A percentile compares a stretch with the other conserved stretches of the same genome.
phyloP scores from a whole-genome alignment of 2,888 invertebrate species.

The Archips xylosteana region DNA sequence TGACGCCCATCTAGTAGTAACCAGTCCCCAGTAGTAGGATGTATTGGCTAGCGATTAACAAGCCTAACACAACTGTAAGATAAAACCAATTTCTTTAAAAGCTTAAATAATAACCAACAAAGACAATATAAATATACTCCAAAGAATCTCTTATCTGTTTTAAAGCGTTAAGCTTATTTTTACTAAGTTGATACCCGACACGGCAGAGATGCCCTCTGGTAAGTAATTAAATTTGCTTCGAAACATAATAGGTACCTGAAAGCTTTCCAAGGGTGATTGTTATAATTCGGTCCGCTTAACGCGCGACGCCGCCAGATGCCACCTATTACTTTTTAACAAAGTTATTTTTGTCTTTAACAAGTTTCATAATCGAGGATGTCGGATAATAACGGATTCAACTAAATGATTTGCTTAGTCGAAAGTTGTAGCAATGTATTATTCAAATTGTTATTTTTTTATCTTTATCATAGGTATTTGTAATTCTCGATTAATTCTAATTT shows the following conservation, averaged over 20 bases:
- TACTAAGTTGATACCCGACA: slow-evolving; percentile 21
- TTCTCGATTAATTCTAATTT: no score
- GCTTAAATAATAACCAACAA: slow-evolving; percentile 26
- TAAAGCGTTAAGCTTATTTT: slow-evolving; percentile 27
- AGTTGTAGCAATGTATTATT: not conserved
- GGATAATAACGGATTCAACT: not conserved
- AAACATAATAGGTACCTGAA: slow-evolving; percentile 40
- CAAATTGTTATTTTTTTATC: no score
- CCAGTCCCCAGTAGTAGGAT: not conserved
- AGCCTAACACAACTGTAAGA: not conserved
- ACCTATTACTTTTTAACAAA: slow-evolving; percentile 54
- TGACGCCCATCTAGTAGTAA: no score
- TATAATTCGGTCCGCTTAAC: slow-evolving; percentile 45
- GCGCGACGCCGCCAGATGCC: slow-evolving; percentile 57
- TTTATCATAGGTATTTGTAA: no score
- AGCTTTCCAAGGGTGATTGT: slow-evolving; percentile 44
- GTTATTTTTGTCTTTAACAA: slow-evolving; percentile 48
- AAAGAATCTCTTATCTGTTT: not conserved
- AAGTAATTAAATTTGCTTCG: slow-evolving; percentile 46
- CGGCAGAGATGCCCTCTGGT: slow-evolving; percentile 39
- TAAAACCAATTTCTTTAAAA: slow-evolving; percentile 12
- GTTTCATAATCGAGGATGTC: slow-evolving; percentile 18
- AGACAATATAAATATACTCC: slow-evolving; percentile 1
- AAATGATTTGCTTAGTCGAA: not conserved
- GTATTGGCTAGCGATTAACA: not conserved